A percentile compares a stretch with the other conserved stretches of the same genome.
These are phyloP conservation scores for Gopherus flavomarginatus DNA, from an alignment of 2,113 vertebrate genomes.

Conservation along the genomic window DNA sequence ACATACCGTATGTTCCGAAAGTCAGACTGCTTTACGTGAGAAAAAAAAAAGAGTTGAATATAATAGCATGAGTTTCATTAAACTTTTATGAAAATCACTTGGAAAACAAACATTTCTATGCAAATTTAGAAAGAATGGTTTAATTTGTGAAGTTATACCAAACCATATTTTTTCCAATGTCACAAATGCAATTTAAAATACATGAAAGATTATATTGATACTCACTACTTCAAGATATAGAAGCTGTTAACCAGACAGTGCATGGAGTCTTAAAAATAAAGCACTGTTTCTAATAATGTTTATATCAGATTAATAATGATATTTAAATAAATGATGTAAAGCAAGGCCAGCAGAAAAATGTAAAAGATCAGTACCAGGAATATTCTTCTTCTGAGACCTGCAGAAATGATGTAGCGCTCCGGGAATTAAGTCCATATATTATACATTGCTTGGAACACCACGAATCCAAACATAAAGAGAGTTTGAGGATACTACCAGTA, in stretches of 20 bases:
- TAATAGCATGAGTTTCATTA: conserved; percentile 60
- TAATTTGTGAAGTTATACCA: conserved; percentile 41
- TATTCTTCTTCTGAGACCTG: not conserved
- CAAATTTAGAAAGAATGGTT: conserved; percentile 61
- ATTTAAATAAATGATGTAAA: conserved; percentile 46
- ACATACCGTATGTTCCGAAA: conserved; percentile 51
- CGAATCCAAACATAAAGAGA: not conserved
- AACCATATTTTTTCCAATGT: conserved; percentile 17
- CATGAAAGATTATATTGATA: conserved; percentile 23
- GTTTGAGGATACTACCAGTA: not conserved
- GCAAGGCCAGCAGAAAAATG: conserved; percentile 13
- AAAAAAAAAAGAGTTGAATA: conserved; percentile 6
- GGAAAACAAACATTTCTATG: conserved; percentile 69
- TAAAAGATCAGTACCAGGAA: not conserved
- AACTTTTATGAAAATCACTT: conserved; percentile 62
- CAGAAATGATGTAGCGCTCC: conserved; percentile 25
- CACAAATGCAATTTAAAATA: conserved; percentile 51
- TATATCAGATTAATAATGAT: conserved; percentile 6
- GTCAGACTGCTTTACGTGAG: conserved; percentile 16
- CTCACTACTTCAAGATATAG: not conserved
- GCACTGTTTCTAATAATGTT: conserved; percentile 40
- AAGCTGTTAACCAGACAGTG: conserved; percentile 9
- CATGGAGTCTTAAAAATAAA: not conserved
- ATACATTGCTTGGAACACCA: not conserved
- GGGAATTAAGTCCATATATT: conserved; percentile 47